Percentiles rank a stretch among this genome's conserved stretches.
phyloP scores from a whole-genome alignment of 2,113 vertebrate species.

The Penelope pileata region DNA sequence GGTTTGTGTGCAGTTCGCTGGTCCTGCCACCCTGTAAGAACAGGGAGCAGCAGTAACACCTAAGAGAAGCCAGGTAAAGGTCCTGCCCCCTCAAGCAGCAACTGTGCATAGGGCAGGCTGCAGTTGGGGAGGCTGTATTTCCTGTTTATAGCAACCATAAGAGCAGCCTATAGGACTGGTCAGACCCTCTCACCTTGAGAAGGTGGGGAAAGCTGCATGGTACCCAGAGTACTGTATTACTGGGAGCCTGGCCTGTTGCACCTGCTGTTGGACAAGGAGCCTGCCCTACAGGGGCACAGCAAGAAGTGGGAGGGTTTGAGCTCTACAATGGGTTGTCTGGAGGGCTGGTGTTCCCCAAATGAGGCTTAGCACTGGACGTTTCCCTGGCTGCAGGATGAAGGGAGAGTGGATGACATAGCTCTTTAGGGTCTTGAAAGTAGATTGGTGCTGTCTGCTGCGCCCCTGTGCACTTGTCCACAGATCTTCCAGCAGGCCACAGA shows the following conservation, averaged over 20 bases:
- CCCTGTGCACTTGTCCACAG: not conserved
- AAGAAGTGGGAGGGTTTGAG: not conserved
- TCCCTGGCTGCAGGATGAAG: not conserved
- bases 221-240: rapidly evolving
- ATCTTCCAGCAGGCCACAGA: not conserved
- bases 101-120: rapidly evolving
- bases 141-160: not conserved
- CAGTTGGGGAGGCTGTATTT: not conserved
- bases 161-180: not conserved
- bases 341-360: rapidly evolving
- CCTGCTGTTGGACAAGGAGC: not conserved
- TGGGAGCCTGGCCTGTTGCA: not conserved
- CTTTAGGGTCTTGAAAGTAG: not conserved
- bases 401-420: not conserved
- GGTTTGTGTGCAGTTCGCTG: not conserved
- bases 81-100: not conserved
- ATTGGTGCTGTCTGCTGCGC: not conserved
- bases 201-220: not conserved
- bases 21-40: not conserved
- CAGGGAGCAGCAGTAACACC: not conserved
- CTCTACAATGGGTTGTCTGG: not conserved
- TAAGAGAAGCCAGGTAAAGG: not conserved
- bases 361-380: not conserved
- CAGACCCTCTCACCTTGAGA: not conserved
- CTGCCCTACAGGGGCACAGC: not conserved